These are phyloP conservation scores for Calephelis virginiensis DNA, from an alignment of 1,140 invertebrate genomes.

Conservation along the genomic window DNA sequence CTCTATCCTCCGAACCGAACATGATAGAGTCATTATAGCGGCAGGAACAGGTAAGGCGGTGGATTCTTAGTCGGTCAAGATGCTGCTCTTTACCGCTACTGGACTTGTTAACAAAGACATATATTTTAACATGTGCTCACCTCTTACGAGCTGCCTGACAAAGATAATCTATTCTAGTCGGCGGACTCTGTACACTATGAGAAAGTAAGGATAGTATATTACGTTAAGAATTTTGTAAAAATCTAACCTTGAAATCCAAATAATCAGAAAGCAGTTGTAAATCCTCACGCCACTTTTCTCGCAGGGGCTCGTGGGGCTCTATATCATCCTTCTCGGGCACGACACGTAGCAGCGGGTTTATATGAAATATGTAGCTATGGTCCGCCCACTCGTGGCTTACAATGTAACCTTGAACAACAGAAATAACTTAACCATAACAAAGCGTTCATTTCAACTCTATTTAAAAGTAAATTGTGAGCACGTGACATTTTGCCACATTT, in stretches of 20 bases:
- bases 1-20: too few species aligned
- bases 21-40: too few species aligned
- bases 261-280: slow-evolving; percentile 80
- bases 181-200: too few species aligned
- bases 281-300: slow-evolving; percentile 77
- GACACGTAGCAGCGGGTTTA: slow-evolving; percentile 74
- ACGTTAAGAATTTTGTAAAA: neutral
- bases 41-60: too few species aligned
- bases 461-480: slow-evolving; percentile 3
- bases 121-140: too few species aligned
- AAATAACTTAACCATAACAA: neutral
- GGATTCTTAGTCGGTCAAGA: too few species aligned
- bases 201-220: too few species aligned
- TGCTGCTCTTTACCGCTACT: too few species aligned
- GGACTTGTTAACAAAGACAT: too few species aligned
- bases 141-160: too few species aligned
- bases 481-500: neutral
- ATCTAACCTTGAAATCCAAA: slow-evolving; percentile 79
- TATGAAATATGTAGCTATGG: slow-evolving; percentile 74
- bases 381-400: slow-evolving; percentile 79
- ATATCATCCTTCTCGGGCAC: slow-evolving; percentile 65
- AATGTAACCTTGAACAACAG: slow-evolving; percentile 60
- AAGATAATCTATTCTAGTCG: too few species aligned
- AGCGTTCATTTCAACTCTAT: slow-evolving; percentile 1
- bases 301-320: slow-evolving; percentile 58